These are phyloP conservation scores for Rana temporaria DNA, from an alignment of 2,113 vertebrate species.

Conservation along the genomic window DNA sequence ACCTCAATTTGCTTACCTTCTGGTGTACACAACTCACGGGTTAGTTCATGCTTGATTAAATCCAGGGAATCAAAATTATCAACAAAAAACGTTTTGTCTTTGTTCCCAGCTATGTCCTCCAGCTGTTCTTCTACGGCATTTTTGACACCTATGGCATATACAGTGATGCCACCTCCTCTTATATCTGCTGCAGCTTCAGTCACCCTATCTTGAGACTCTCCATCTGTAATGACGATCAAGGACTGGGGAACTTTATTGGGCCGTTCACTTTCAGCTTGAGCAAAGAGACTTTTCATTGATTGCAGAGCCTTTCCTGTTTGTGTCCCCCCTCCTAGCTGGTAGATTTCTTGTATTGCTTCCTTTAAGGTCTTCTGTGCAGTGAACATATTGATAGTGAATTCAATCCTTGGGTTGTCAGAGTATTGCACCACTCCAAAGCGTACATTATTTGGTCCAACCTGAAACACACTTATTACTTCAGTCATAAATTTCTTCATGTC, in stretches of 20 bases:
- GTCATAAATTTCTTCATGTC: slow-evolving; percentile 84
- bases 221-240: slow-evolving; percentile 83
- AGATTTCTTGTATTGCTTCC: slow-evolving; percentile 69
- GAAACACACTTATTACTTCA: slow-evolving; percentile 73
- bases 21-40: slow-evolving; percentile 78
- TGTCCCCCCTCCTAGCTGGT: slow-evolving; percentile 72
- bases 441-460: slow-evolving; percentile 72
- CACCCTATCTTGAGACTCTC: slow-evolving; percentile 75
- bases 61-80: slow-evolving; percentile 79
- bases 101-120: slow-evolving; percentile 69
- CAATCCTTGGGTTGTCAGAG: slow-evolving; percentile 56
- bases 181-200: slow-evolving; percentile 69
- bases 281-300: slow-evolving; percentile 72
- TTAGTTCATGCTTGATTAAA: slow-evolving; percentile 75
- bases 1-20: slow-evolving; percentile 71
- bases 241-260: slow-evolving; percentile 65
- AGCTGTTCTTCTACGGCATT: slow-evolving; percentile 67
- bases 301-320: slow-evolving; percentile 73
- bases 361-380: slow-evolving; percentile 62
- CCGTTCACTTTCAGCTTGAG: slow-evolving; percentile 61
- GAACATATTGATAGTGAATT: slow-evolving; percentile 71
- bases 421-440: slow-evolving; percentile 81
- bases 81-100: slow-evolving; percentile 75
- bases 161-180: slow-evolving; percentile 64
- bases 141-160: slow-evolving; percentile 82